Percentiles rank a stretch among this genome's conserved stretches.
Evolutionary conservation across 1,140 invertebrate species (phyloP).

Genomic region (Drosophila truncata): DNA sequence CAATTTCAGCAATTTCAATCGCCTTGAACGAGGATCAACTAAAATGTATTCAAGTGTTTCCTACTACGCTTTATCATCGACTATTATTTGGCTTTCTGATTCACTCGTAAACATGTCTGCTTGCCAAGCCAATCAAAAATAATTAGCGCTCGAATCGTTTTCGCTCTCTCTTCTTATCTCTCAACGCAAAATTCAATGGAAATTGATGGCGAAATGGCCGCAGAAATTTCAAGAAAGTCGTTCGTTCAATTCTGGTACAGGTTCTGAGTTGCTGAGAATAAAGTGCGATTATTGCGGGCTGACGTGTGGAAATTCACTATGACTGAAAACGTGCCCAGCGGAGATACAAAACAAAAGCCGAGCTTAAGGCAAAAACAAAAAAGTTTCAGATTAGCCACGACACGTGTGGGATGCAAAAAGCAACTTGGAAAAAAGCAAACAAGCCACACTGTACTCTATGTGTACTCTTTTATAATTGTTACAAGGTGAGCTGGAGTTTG

Average conservation of each 20-base stretch:
- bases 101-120: slow-evolving; percentile 50
- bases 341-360: slow-evolving; percentile 15
- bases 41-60: slow-evolving; percentile 36
- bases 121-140: slow-evolving; percentile 46
- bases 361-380: neutral
- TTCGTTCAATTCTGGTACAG: slow-evolving; percentile 3
- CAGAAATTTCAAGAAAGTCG: slow-evolving; percentile 46
- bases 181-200: slow-evolving; percentile 15
- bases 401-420: slow-evolving; percentile 43
- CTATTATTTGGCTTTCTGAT: slow-evolving; percentile 30
- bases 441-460: neutral
- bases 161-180: slow-evolving; percentile 22
- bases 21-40: slow-evolving; percentile 25
- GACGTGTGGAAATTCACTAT: slow-evolving; percentile 22
- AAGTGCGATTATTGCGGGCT: slow-evolving; percentile 1
- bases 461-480: slow-evolving; percentile 38
- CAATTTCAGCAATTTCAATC: slow-evolving; percentile 14
- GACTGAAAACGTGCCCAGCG: slow-evolving; percentile 25
- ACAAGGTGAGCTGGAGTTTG: slow-evolving; percentile 47
- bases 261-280: slow-evolving; percentile 7
- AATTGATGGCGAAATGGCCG: slow-evolving; percentile 45
- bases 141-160: slow-evolving; percentile 36
- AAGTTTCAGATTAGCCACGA: slow-evolving; percentile 11
- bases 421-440: slow-evolving; percentile 4
- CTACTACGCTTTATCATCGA: slow-evolving; percentile 12